phyloP scores from a whole-genome alignment of 2,113 vertebrate species.

The Seriola quinqueradiata region DNA sequence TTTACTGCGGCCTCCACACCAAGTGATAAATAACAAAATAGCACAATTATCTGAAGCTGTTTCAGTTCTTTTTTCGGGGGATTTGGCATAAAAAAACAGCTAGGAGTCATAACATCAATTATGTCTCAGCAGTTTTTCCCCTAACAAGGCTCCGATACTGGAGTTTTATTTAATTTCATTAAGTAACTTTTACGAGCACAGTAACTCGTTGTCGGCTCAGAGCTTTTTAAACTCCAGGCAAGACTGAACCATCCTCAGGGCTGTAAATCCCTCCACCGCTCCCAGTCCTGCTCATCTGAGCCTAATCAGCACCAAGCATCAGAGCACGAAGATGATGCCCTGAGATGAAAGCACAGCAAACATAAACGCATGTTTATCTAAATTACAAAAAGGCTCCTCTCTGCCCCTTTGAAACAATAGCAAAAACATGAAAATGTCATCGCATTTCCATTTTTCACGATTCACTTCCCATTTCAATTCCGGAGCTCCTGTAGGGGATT shows the following conservation, averaged over 20 bases:
- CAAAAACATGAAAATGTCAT: constrained; percentile 63
- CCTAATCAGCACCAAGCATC: constrained; percentile 66
- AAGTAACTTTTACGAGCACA: constrained; percentile 56
- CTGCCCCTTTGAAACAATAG: constrained; percentile 59
- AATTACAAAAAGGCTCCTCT: constrained; percentile 48
- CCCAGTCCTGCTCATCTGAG: constrained; percentile 55
- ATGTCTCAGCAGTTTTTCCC: constrained; percentile 14
- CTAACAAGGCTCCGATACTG: constrained; percentile 51
- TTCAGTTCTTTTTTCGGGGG: background rate
- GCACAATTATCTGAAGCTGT: constrained; percentile 6
- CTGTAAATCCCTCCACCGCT: constrained; percentile 61
- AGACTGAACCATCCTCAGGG: constrained; percentile 49
- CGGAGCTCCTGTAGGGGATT: constrained; percentile 73
- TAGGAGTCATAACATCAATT: constrained; percentile 34
- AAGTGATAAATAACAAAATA: constrained; percentile 15
- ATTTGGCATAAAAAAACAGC: background rate
- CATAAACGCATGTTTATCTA: constrained; percentile 40
- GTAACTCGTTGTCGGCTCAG: constrained; percentile 51
- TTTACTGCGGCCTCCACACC: background rate
- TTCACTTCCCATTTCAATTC: constrained; percentile 78
- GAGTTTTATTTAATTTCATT: constrained; percentile 65
- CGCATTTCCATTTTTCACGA: constrained; percentile 72
- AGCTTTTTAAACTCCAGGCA: constrained; percentile 60
- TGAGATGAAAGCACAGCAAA: constrained; percentile 53
- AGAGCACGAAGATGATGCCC: constrained; percentile 25